Conservation (phyloP, 2,888 invertebrate species). For the Monopis laevigella region DNA sequence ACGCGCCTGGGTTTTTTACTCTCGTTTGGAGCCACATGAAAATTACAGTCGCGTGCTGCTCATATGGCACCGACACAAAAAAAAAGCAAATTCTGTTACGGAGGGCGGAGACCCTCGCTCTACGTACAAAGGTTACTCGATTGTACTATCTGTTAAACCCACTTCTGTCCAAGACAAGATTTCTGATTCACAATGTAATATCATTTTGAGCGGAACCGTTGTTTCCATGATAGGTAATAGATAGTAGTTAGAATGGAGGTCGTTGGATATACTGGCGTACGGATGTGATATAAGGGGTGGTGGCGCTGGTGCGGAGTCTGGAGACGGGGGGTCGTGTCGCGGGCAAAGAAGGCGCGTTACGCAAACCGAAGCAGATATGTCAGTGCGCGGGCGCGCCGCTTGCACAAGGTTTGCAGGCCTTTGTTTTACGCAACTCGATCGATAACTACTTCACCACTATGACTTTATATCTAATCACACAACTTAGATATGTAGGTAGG, state of each 20-base stretch:
- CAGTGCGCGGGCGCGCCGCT: constrained; percentile 51
- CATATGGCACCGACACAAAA: constrained; percentile 30
- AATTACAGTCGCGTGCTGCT: constrained; percentile 42
- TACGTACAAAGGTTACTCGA: constrained; percentile 6
- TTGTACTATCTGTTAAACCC: background rate
- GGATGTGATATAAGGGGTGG: too few species aligned
- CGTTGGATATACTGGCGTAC: too few species aligned
- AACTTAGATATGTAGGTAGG: background rate
- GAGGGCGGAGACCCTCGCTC: too few species aligned
- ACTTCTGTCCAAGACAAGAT: constrained; percentile 5
- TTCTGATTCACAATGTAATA: constrained; percentile 51
- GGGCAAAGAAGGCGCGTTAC: constrained; percentile 65
- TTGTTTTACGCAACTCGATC: constrained; percentile 67
- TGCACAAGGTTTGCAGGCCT: constrained; percentile 67
- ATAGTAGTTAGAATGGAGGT: too few species aligned
- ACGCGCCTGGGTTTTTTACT: constrained; percentile 50
- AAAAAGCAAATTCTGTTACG: background rate
- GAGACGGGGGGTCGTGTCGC: constrained; percentile 55
- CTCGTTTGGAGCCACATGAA: too few species aligned
- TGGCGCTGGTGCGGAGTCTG: too few species aligned
- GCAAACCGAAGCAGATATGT: constrained; percentile 64
- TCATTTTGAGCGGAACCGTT: constrained; percentile 38
- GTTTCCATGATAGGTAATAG: constrained; percentile 35
- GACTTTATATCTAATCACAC: background rate
- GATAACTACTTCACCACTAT: constrained; percentile 17